Conservation (phyloP, 1,140 invertebrate species). For the Bombus confusus region DNA sequence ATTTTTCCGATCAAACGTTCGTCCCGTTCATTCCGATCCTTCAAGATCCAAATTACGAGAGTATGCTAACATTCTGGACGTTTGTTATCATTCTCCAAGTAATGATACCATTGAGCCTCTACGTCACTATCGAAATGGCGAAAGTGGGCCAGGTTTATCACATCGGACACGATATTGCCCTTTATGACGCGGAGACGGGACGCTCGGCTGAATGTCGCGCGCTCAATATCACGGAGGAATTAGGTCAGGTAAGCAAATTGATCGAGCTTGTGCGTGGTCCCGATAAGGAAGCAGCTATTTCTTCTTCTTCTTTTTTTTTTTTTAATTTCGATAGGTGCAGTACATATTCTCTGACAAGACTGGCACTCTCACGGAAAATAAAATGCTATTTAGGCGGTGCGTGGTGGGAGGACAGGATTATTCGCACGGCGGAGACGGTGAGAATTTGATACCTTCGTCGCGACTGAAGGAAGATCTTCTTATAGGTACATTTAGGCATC, state of each 20-base stretch:
- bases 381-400: slow-evolving; percentile 97
- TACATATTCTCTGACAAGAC: slow-evolving; percentile 99
- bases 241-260: slow-evolving; percentile 88
- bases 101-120: slow-evolving; percentile 98
- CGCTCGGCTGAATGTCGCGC: slow-evolving; percentile 96
- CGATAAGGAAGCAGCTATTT: neutral
- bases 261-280: slow-evolving; percentile 20
- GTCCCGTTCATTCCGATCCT: slow-evolving; percentile 86
- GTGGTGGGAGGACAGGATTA: slow-evolving; percentile 95
- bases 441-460: slow-evolving; percentile 85
- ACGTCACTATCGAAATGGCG: slow-evolving; percentile 98
- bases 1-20: slow-evolving; percentile 80
- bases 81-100: slow-evolving; percentile 98
- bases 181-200: slow-evolving; percentile 92
- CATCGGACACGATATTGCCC: slow-evolving; percentile 94
- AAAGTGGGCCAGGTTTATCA: slow-evolving; percentile 98
- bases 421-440: slow-evolving; percentile 88
- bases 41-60: slow-evolving; percentile 88
- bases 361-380: slow-evolving; percentile 98
- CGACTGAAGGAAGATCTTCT: slow-evolving; percentile 87
- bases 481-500: slow-evolving; percentile 78
- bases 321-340: slow-evolving; percentile 85
- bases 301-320: neutral
- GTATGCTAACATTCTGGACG: slow-evolving; percentile 96
- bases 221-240: slow-evolving; percentile 97